Evolutionary conservation across 2,888 invertebrate genomes (phyloP), one percentile per base, ranked within the genome.

Genomic region (Harpagoxenus sublaevis): DNA sequence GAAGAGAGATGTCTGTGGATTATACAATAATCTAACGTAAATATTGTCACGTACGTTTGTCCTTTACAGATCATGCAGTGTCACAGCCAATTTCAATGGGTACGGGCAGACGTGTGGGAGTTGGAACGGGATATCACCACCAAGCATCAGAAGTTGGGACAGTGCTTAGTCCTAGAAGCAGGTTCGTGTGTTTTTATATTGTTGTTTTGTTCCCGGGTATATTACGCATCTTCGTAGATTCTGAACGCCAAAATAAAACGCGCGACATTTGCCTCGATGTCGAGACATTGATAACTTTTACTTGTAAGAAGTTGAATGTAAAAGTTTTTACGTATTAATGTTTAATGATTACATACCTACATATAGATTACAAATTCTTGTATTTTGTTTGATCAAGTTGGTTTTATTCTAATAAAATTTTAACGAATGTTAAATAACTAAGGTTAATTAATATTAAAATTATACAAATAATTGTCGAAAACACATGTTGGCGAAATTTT

Each of bases 71-170:
- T 94, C 97, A 97, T 95, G 96, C 96, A 81, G 96, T 97, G 63
- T 96, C 97, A 86, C 97, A 97, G 90, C 97, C 97, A 82, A 97
- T 98, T 91, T 96, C 97, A 94, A 97, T 98, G 97, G 97, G 97
- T 90, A 97, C 97, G 73, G 97, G 98, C 84, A 96, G 98, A 88
- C 96, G 96, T 71, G 96, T 96, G 86, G 95, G 95, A 68, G 96
- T 96, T 78, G 97, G 97, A 84, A 96, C 96, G 45, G 95, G 95
- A 88, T 95, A 94, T 89, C 94, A 95, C 86, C 94, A 94, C 91
- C 95, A 95, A 89, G 93, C 95, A 51, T 94, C 95, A 70, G 95
- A 95, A 91, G 94, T 94, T 83, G 95, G 95, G 57, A 93, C 95
- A 35, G 95, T 95, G 84, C 95, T 95, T 86, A 95, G 95, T 88